Evolutionary conservation across 2,113 vertebrate species (phyloP), one percentile per base, ranked within the genome.

Genomic region (Piaya cayana): DNA sequence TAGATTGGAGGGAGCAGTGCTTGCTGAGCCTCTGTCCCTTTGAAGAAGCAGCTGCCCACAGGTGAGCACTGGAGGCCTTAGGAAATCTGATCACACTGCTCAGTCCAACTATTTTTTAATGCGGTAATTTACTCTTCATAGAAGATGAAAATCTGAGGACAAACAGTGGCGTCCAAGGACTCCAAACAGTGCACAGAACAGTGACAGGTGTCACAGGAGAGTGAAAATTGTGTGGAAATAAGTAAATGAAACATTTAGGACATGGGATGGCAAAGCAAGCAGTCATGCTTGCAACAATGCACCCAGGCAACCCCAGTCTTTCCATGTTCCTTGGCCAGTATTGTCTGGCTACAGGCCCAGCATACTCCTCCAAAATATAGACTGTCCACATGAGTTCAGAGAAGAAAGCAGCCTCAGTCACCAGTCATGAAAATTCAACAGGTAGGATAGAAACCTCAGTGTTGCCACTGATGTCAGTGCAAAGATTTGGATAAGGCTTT

Each of bases 401-500:
- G 82, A 90, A 75, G 74, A 92, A 87, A 84, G 29, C 22, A 83
- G 65, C 69, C 26, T 34, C 18, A 50, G 52, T 56, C 36, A 42
- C n/a, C 71, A 92, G 55, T 12, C 68, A 65, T 26, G 42, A 77
- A 12, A 65, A 14, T 76, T 58, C 53, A 65, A 74, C 39, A 88
- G 58, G 70, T 45, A 43, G 59, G 64, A 68, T n/a, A 70, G 65
- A 95, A 91, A 62, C 34, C 17, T 72, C 75, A 62, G 18, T 14
- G 1, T 89, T 70, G 88, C 50, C 50, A 87, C 63, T 52, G 39
- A 74, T 49, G 43, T 42, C 75, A 92, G 50, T 7, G 1, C 52
- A 64, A 92, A 86, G 32, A 23, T 49, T 80, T 81, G 69, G 69
- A 39, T 45, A 77, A 74, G 55, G 56, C 49, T 79, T 81, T 88